Base-by-base conservation (phyloP, 2,888 invertebrate species). In the Junonia oenone region DNA sequence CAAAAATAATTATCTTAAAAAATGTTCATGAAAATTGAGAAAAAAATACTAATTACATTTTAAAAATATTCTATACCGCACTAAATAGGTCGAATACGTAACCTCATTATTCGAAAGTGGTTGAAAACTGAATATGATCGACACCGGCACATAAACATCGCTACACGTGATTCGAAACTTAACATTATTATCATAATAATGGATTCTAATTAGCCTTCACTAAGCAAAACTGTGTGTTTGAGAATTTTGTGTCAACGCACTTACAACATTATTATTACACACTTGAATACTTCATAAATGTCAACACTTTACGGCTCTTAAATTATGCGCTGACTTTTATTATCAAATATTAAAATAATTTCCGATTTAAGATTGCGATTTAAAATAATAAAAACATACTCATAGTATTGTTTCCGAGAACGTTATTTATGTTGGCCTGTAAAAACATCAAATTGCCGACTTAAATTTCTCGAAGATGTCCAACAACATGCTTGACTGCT, bases 181-280 rank as follows among this genome's bases (percentile, higher is more conserved):
- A 6, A 31, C n/a, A 31, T 31, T 52, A 59, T 56, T 59, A 56
- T 26, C 56, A 59, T 56, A 52, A 56, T 51, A 59, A 59, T 59
- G 46, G 45, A 50, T 40, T 31, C 46, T 38, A 49, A 58, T 33
- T 49, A 45, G 55, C 38, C 47, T 58, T 51, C 22, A 45, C 29
- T 37, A 13, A 38, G 19, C 13, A 37, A 38, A 29, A 37, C 35
- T 27, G 13, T 13, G 11, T 17, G 38, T 5, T 2, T 17, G 9
- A 15, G n/a, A 38, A 43, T 33, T 26, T 53, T 54, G 26, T 37
- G 45, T 50, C n/a, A 31, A 50, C 37, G 50, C 11, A 48, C 40
- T 47, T 38, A 9, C 17, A 38, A 38, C 2, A 15, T 3, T 6
- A 37, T 37, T 6, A 40, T 17, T 19, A n/a, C 17, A 33, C 1